Conservation (phyloP, 2,888 invertebrate genomes). For the Xylota sylvarum region DNA sequence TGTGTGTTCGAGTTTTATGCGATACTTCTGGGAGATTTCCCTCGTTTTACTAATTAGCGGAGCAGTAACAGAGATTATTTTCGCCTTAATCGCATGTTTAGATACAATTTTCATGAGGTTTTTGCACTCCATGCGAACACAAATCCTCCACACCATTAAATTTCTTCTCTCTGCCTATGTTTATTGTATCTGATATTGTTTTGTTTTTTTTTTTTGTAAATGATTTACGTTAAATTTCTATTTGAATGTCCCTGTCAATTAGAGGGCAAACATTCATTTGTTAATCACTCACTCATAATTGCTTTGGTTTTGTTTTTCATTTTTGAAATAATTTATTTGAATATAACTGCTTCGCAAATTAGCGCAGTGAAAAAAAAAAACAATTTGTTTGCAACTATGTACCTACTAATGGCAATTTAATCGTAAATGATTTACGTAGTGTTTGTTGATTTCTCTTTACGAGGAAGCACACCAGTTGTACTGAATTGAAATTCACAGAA, state of each 20-base stretch:
- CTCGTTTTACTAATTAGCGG: conserved; percentile 69
- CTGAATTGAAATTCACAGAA: background rate
- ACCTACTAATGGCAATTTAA: conserved; percentile 32
- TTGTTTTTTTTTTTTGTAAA: conserved; percentile 12
- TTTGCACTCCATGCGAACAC: conserved; percentile 45
- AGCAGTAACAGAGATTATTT: conserved; percentile 60
- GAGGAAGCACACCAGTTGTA: background rate
- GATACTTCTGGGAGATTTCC: conserved; percentile 48
- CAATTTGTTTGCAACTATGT: conserved; percentile 22
- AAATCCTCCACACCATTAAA: conserved; percentile 12
- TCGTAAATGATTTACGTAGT: background rate
- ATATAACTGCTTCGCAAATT: conserved; percentile 29
- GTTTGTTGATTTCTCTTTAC: conserved; percentile 13
- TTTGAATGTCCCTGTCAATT: conserved; percentile 44
- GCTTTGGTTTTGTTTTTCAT: conserved; percentile 1
- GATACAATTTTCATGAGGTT: conserved; percentile 56
- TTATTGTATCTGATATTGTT: background rate
- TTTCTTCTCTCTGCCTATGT: conserved; percentile 18
- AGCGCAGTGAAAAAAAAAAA: conserved; percentile 9
- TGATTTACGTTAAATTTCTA: conserved; percentile 51
- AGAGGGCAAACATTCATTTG: conserved; percentile 9
- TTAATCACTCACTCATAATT: conserved; percentile 26
- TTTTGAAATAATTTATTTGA: conserved; percentile 19
- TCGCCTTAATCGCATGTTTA: conserved; percentile 64
- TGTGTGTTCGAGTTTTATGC: conserved; percentile 43